Base-by-base conservation (phyloP, 2,113 vertebrate species). In the Hirundichthys speculiger region DNA sequence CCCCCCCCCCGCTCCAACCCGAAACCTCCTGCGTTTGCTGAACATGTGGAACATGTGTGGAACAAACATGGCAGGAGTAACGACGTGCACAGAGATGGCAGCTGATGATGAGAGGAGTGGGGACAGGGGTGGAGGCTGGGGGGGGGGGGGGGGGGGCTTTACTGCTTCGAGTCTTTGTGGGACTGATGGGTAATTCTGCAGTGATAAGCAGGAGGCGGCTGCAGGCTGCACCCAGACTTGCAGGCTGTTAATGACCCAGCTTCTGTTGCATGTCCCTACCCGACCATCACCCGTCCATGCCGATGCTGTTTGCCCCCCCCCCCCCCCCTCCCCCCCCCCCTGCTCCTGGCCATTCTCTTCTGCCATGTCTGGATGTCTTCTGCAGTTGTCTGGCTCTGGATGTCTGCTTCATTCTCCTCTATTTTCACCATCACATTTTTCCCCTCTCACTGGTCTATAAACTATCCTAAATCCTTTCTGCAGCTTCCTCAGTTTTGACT, bases 241-340 rank as follows among this genome's bases (percentile, higher is more conserved):
- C 62, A 78, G 86, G 76, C 74, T 85, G 77, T 76, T 90, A 86
- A 89, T 79, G 85, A 82, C 77, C 83, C 48, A 59, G 58, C 82
- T 75, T 85, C 53, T 19, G 54, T 45, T 1, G 1, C 19, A 1
- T 50, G 72, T 84, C 81, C 67, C 74, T n/a, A 42, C 25, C 54
- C 66, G n/a, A 68, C 76, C 75, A 55, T 67, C 25, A 12, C 47
- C 69, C 60, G 12, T 40, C 34, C 34, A 6, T 15, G 34, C 10
- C 39, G 54, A 51, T 2, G 27, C 46, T 11, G 18, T 3, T 11
- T 22, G 16, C 62, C 62, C 27, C 19, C 46, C 45, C 53, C 54
- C 21, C 19, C 39, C 20, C 21, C 3, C 13, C 25, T n/a, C 64
- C 64, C 25, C 20, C 41, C 45, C 56, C 54, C 21, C 21, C 42